Evolutionary conservation across 2,888 invertebrate genomes (phyloP), one percentile per base, ranked within the genome.

Genomic region (Troilus luridus): DNA sequence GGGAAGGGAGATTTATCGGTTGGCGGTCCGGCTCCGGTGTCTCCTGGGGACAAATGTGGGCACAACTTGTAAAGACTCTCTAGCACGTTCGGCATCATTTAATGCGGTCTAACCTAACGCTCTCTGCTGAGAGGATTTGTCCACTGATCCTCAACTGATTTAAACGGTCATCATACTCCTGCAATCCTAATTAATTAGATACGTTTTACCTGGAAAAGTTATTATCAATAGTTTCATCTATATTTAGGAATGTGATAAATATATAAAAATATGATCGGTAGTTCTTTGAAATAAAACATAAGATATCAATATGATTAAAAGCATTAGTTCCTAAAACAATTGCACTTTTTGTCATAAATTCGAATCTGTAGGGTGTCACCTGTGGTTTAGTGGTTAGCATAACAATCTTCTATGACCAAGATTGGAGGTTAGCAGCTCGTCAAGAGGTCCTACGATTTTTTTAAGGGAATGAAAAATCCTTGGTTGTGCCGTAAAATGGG

Each of bases 11-110:
- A 85, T 85, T 85, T 85, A 85, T 85, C 85, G 85, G 85, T 56
- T 85, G 85, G 9, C 21, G 85, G 21, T 56, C 56, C 41, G 17
- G 17, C 24, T 8, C 72, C 17, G 17, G 72, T 77, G 72, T 41
- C 72, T 27, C 41, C 19, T 85, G 85, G 85, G 85, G 85, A 85
- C 85, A 85, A 85, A 85, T 85, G 85, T 85, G 56, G 72, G 41
- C 72, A 77, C 72, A 77, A 77, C 72, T 77, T 77, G 72, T 77
- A 77, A 77, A 77, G 72, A 77, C 72, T 77, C 72, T 77, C 72
- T 77, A 77, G 41, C 72, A 77, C 41, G 72, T 77, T 77, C 72
- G 41, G 72, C 17, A 41, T 8, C 72, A 77, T 77, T 77, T 77
- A 77, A 41, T 77, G 41, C 72, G 27, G 27, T 77, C 72, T 19